Percentiles rank a stretch among this genome's conserved stretches.
phyloP scores from a whole-genome alignment of 2,797 vertebrate genomes.

The Antennarius maculatus region DNA sequence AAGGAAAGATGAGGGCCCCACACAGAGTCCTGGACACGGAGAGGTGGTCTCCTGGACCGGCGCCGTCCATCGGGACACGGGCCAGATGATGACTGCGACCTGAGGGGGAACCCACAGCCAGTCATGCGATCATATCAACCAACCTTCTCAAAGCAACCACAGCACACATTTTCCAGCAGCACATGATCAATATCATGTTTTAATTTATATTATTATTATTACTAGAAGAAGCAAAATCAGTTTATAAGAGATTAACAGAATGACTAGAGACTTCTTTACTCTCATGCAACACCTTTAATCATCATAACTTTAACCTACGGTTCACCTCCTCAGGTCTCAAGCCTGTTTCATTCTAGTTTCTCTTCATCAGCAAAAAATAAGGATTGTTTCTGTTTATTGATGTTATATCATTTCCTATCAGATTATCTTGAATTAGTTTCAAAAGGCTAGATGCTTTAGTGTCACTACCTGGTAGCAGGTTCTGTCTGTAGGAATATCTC shows the following conservation, averaged over 20 bases:
- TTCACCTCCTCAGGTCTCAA: too few species aligned
- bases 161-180: too few species aligned
- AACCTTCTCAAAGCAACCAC: neutral
- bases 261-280: too few species aligned
- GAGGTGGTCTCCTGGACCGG: constrained; percentile 71
- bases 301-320: too few species aligned
- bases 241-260: too few species aligned
- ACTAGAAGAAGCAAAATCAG: too few species aligned
- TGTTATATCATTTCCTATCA: too few species aligned
- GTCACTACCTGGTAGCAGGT: constrained; percentile 58
- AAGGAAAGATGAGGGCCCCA: constrained; percentile 83
- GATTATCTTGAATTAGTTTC: neutral
- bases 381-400: too few species aligned
- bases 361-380: too few species aligned
- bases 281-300: too few species aligned
- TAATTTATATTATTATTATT: too few species aligned
- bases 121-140: neutral
- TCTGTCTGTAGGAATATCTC: constrained; percentile 68
- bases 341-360: too few species aligned
- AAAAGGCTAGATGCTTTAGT: neutral
- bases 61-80: constrained; percentile 61
- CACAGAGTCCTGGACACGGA: constrained; percentile 84
- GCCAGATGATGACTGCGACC: constrained; percentile 61
- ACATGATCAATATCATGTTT: neutral
- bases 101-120: constrained; percentile 13